phyloP scores from a whole-genome alignment of 2,113 vertebrate species.

The Zootoca vivipara region DNA sequence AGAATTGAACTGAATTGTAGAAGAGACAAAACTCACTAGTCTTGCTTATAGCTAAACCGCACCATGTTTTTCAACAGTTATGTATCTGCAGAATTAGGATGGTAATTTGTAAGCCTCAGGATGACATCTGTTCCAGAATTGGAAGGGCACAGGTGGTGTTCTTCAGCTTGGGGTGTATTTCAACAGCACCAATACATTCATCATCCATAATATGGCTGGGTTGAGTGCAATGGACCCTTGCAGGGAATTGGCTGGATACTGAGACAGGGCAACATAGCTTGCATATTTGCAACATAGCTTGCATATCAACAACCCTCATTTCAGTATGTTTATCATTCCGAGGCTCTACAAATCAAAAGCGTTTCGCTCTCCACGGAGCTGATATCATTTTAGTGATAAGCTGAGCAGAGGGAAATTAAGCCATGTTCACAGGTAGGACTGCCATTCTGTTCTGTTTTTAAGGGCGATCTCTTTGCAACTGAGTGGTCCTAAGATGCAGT shows the following conservation, averaged over 20 bases:
- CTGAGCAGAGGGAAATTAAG: background rate
- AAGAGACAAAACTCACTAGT: background rate
- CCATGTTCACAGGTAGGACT: background rate
- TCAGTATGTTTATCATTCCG: background rate
- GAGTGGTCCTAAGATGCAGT: background rate
- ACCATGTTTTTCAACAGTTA: too few relatives aligned
- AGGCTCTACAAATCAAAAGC: background rate
- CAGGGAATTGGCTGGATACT: background rate
- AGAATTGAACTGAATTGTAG: background rate
- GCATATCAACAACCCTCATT: background rate
- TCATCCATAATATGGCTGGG: background rate
- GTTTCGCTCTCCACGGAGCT: background rate
- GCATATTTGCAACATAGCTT: background rate
- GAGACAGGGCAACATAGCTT: background rate
- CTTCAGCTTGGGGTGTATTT: background rate
- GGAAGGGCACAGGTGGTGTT: background rate
- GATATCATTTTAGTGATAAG: background rate
- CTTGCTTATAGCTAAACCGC: background rate
- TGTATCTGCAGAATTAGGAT: background rate
- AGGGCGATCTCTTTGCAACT: background rate
- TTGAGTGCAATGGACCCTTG: background rate
- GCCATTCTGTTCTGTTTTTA: background rate
- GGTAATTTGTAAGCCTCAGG: background rate
- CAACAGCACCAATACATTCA: background rate
- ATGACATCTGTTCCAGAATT: background rate